Percentiles rank a stretch among this genome's conserved stretches.
These are phyloP conservation scores for Ciconia stormi DNA, from an alignment of 2,113 vertebrate species.

Conservation along the genomic window DNA sequence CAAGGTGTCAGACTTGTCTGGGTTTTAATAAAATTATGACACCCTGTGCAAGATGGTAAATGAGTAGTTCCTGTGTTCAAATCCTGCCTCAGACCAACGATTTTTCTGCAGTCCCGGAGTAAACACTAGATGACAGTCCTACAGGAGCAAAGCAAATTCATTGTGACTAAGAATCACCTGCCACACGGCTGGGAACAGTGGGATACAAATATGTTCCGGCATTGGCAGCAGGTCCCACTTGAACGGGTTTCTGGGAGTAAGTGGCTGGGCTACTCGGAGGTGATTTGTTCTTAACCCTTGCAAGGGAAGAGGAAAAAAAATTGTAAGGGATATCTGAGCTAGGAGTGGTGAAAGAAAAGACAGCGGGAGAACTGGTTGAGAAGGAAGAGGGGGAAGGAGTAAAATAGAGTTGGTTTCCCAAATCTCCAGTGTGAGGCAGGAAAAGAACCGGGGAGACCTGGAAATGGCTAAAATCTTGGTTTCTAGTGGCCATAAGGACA, in stretches of 20 bases:
- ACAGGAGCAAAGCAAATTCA: background rate
- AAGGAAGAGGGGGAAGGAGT: background rate
- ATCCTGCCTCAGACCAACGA: background rate
- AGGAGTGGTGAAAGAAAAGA: background rate
- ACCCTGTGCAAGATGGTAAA: background rate
- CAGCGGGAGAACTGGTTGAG: background rate
- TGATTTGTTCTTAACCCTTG: background rate
- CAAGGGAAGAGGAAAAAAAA: background rate
- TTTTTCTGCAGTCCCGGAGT: background rate
- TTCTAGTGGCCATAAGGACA: background rate
- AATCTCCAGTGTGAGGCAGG: background rate
- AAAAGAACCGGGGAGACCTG: background rate
- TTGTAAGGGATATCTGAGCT: background rate
- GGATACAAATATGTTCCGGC: background rate
- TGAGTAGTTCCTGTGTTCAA: background rate
- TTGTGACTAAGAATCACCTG: background rate
- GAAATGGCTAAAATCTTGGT: background rate
- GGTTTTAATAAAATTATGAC: slow-evolving; percentile 44
- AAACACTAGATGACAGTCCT: background rate
- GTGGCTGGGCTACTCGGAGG: background rate
- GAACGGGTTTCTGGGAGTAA: background rate
- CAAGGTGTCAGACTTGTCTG: slow-evolving; percentile 30
- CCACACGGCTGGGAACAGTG: background rate
- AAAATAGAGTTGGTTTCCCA: background rate
- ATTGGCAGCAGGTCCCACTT: background rate